phyloP scores from a whole-genome alignment of 2,888 invertebrate species.

The Hirtodrosophila histrioides region DNA sequence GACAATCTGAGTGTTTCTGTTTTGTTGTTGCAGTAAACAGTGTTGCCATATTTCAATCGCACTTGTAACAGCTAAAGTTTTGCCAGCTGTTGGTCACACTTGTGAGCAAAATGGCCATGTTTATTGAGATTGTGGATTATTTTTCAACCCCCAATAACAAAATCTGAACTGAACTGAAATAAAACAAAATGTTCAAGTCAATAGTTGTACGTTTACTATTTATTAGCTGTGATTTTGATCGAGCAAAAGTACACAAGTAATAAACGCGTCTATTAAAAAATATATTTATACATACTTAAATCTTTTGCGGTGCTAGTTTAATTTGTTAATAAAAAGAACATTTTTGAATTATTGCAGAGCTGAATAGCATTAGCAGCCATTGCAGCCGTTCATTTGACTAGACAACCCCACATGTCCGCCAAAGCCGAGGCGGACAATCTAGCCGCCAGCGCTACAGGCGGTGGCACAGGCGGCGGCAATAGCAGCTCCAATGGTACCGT shows the following conservation, averaged over 20 bases:
- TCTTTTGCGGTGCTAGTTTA: neutral
- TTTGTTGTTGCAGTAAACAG: constrained; percentile 36
- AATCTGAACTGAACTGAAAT: constrained; percentile 1
- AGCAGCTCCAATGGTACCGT: constrained; percentile 69
- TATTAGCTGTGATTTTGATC: constrained; percentile 36
- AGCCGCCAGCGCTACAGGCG: constrained; percentile 44
- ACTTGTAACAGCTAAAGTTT: constrained; percentile 37
- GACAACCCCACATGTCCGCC: constrained; percentile 59
- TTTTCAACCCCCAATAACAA: constrained; percentile 40
- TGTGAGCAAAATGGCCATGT: constrained; percentile 40
- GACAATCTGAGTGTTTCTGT: neutral
- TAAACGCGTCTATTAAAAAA: constrained; percentile 28
- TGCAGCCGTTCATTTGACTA: constrained; percentile 42
- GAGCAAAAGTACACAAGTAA: constrained; percentile 20
- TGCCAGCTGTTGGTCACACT: constrained; percentile 47
- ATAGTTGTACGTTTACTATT: constrained; percentile 30
- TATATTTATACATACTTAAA: constrained; percentile 1
- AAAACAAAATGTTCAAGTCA: constrained; percentile 18
- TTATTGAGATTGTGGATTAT: constrained; percentile 32
- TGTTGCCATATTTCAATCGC: constrained; percentile 30
- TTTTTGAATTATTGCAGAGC: constrained; percentile 43
- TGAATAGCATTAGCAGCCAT: constrained; percentile 46
- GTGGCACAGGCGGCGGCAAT: constrained; percentile 25
- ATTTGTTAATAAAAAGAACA: constrained; percentile 24
- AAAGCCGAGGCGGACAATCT: constrained; percentile 67